These are phyloP conservation scores for Ploceus nigricollis DNA, from an alignment of 2,113 vertebrate genomes.

Conservation along the genomic window DNA sequence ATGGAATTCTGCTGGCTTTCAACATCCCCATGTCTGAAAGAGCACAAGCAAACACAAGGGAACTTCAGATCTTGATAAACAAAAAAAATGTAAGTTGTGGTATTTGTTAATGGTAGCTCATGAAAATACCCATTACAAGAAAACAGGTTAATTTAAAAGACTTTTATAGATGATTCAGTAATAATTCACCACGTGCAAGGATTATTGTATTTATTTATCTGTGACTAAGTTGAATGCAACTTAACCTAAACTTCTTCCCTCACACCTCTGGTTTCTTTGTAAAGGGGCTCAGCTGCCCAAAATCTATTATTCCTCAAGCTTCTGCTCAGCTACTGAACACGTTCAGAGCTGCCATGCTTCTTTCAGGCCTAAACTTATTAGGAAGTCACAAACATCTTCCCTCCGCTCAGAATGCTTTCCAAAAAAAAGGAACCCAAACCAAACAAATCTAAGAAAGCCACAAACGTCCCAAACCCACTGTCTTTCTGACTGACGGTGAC, in stretches of 20 bases:
- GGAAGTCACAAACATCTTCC: not conserved
- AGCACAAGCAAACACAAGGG: not conserved
- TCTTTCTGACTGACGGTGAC: not conserved
- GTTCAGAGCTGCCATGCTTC: not conserved
- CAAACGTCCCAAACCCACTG: not conserved
- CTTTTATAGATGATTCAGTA: not conserved
- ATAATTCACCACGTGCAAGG: not conserved
- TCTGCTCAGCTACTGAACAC: not conserved
- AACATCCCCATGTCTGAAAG: not conserved
- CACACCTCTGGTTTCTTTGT: not conserved
- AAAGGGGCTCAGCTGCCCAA: not conserved
- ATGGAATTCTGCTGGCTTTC: not conserved
- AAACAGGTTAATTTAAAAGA: not conserved
- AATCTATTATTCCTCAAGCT: not conserved
- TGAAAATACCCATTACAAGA: not conserved
- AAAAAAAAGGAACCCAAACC: not conserved
- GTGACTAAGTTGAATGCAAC: not conserved
- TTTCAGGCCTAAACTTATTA: not conserved
- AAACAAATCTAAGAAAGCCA: not conserved
- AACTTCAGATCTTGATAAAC: not conserved
- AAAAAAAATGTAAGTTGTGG: not conserved
- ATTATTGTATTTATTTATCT: not conserved
- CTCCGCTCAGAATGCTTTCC: not conserved
- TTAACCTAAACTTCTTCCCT: not conserved
- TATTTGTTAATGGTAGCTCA: not conserved